Evolutionary conservation across 2,797 vertebrate genomes (phyloP).

Genomic region (Pipistrellus pipistrellus): DNA sequence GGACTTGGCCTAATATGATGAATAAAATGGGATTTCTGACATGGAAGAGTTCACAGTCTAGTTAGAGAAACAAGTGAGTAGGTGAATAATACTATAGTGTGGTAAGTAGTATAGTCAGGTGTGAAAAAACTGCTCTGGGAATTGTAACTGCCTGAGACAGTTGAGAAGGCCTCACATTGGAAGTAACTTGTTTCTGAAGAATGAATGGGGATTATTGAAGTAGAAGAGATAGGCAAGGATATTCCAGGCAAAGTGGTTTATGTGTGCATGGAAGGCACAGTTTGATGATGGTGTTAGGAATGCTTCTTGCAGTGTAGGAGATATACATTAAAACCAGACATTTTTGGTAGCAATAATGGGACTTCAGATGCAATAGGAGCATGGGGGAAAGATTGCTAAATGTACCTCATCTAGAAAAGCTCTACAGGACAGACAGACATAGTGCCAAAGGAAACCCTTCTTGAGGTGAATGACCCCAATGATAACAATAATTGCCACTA

Average conservation of each 20-base stretch:
- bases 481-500: neutral
- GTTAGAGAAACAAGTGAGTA: neutral
- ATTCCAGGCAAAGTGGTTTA: neutral
- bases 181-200: conserved; percentile 24
- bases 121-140: neutral
- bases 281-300: neutral
- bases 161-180: conserved; percentile 13
- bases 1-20: neutral
- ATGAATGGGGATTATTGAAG: neutral
- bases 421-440: neutral
- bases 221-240: neutral
- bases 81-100: neutral
- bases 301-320: neutral
- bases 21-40: conserved; percentile 27
- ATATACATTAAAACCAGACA: neutral
- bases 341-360: neutral
- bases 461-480: neutral
- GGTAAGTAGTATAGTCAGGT: neutral
- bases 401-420: neutral
- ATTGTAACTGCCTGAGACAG: neutral
- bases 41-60: neutral
- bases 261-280: neutral
- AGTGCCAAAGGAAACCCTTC: neutral
- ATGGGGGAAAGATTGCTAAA: neutral
- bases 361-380: neutral